Evolutionary conservation across 2,113 vertebrate genomes (phyloP).

Genomic region (Rhodinocichla rosea): DNA sequence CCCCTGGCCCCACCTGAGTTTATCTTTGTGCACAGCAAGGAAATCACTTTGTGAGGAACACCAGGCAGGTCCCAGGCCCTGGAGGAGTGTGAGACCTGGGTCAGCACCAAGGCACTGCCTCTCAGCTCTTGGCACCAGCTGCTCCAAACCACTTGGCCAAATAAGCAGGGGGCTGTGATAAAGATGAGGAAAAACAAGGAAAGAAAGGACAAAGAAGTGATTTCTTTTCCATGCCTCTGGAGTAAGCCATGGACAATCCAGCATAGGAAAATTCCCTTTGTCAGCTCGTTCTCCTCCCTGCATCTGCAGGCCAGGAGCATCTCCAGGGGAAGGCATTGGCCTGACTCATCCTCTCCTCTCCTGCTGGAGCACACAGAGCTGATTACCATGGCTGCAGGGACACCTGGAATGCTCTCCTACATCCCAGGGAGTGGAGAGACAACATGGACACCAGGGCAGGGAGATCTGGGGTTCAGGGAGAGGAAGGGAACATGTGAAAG

Average conservation of each 20-base stretch:
- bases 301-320: neutral
- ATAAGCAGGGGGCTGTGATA: neutral
- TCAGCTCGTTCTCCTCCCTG: neutral
- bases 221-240: neutral
- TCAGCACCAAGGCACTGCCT: neutral
- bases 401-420: neutral
- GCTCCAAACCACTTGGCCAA: neutral
- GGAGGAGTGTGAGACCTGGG: neutral
- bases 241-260: neutral
- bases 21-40: neutral
- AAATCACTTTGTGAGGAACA: neutral
- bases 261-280: neutral
- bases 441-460: accelerated
- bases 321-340: neutral
- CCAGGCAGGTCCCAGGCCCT: neutral
- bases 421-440: neutral
- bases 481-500: neutral
- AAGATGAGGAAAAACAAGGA: neutral
- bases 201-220: neutral
- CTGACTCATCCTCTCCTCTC: neutral
- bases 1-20: neutral
- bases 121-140: neutral
- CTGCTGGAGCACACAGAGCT: neutral
- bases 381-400: accelerated
- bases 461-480: neutral